phyloP scores from a whole-genome alignment of 2,113 vertebrate species.

The Ploceus nigricollis region DNA sequence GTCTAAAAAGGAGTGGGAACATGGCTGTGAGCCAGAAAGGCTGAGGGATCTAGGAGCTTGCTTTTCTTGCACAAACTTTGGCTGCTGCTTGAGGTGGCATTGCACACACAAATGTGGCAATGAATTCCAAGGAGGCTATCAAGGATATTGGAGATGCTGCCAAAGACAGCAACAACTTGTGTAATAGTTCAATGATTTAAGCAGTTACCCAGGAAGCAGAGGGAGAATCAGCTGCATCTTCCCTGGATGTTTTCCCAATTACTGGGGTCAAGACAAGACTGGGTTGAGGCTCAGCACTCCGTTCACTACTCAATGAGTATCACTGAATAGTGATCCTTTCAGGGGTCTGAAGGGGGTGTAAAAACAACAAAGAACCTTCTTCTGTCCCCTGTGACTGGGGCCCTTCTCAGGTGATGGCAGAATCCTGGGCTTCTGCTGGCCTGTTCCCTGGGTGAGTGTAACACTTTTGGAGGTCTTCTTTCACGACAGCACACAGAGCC shows the following conservation, averaged over 20 bases:
- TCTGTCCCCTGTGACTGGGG: neutral
- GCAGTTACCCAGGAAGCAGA: neutral
- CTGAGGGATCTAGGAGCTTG: neutral
- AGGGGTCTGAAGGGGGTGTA: neutral
- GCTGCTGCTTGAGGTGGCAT: neutral
- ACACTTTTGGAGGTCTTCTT: neutral
- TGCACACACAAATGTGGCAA: neutral
- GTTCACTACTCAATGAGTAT: fast-evolving
- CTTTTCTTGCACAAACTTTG: neutral
- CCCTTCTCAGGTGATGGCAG: neutral
- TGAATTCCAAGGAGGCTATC: neutral
- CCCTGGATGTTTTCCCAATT: neutral
- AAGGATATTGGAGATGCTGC: neutral
- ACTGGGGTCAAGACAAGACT: neutral
- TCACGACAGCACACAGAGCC: neutral
- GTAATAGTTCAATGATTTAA: neutral
- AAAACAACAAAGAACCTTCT: neutral
- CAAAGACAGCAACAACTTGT: neutral
- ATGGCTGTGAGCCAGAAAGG: neutral
- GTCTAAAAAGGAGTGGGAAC: neutral
- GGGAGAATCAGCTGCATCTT: neutral
- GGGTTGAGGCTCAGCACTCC: neutral
- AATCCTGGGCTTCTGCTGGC: neutral
- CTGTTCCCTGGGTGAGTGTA: neutral
- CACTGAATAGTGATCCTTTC: neutral